Conservation (phyloP, 2,888 invertebrate species). For the Pandemis cinnamomeana region DNA sequence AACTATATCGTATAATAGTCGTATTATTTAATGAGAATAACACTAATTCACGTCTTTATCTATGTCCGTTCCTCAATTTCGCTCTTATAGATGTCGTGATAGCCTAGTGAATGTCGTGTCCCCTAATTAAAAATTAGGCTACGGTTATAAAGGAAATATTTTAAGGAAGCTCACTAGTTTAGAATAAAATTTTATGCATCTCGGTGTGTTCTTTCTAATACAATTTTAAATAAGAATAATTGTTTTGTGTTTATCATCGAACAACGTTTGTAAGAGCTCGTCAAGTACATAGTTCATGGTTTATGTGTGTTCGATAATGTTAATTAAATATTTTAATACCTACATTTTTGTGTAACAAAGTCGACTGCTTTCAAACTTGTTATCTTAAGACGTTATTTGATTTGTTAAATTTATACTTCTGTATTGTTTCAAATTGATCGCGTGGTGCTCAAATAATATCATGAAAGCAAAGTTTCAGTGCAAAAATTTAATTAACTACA, state of each 20-base stretch:
- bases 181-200: constrained; percentile 57
- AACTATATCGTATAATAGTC: constrained; percentile 64
- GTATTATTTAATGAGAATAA: constrained; percentile 68
- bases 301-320: constrained; percentile 41
- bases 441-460: constrained; percentile 69
- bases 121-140: constrained; percentile 61
- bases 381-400: background rate
- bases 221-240: constrained; percentile 57
- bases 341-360: constrained; percentile 25
- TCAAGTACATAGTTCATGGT: constrained; percentile 41
- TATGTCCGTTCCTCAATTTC: constrained; percentile 84
- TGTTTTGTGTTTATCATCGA: constrained; percentile 54
- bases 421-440: constrained; percentile 47
- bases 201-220: constrained; percentile 69
- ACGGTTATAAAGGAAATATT: constrained; percentile 56
- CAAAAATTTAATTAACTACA: constrained; percentile 37
- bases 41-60: constrained; percentile 72
- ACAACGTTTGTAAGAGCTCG: constrained; percentile 41
- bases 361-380: constrained; percentile 12
- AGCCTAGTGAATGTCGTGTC: constrained; percentile 82
- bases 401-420: constrained; percentile 45
- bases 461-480: constrained; percentile 47
- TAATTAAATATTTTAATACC: constrained; percentile 33
- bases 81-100: constrained; percentile 83
- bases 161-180: constrained; percentile 77